Evolutionary conservation across 2,797 vertebrate genomes (phyloP).

Genomic region (Podarcis siculus): DNA sequence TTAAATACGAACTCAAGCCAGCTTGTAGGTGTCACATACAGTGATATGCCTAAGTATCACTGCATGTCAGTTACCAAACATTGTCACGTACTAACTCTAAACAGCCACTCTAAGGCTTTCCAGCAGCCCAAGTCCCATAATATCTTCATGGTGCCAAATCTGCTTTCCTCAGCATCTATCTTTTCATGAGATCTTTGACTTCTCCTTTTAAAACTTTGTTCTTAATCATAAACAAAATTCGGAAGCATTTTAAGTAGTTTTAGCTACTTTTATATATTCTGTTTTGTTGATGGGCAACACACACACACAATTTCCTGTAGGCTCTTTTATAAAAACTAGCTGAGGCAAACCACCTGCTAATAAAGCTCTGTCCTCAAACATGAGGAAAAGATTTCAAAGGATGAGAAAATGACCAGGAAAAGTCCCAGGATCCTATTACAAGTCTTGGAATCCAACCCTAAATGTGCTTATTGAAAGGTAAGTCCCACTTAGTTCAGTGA

Average conservation of each 20-base stretch:
- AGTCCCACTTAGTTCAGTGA: no score
- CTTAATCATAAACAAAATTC: background rate
- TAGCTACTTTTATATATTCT: background rate
- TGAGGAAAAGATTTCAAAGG: background rate
- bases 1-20: background rate
- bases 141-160: background rate
- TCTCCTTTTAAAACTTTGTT: background rate
- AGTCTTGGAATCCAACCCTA: background rate
- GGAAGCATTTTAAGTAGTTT: background rate
- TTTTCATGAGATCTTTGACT: background rate
- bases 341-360: background rate
- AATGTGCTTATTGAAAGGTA: no score
- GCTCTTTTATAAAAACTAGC: rapidly evolving
- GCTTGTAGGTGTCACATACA: background rate
- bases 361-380: background rate
- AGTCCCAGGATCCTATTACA: background rate
- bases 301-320: background rate
- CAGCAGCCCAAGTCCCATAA: background rate
- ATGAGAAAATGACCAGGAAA: background rate
- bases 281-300: no score
- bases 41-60: background rate
- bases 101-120: background rate
- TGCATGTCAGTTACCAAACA: background rate
- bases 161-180: background rate
- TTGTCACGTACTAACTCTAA: background rate